Evolutionary conservation across 2,113 vertebrate species (phyloP).

Genomic region (Perca fluviatilis): DNA sequence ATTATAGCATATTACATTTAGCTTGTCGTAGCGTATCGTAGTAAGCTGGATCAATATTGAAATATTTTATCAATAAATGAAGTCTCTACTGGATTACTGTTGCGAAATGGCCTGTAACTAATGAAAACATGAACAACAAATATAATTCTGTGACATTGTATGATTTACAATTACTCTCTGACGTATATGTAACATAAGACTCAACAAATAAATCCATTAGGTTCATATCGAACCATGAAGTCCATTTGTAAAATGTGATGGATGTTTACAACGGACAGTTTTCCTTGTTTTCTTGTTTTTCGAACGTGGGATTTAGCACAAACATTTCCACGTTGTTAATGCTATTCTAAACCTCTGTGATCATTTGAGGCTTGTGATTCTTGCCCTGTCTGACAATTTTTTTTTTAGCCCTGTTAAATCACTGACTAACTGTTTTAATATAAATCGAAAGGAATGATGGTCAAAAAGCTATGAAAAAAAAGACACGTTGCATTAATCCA

Average conservation of each 20-base stretch:
- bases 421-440: background rate
- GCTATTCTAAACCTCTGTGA: background rate
- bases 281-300: background rate
- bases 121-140: too few relatives aligned
- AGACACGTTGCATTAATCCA: background rate
- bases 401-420: background rate
- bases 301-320: background rate
- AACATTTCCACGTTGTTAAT: background rate
- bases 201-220: background rate
- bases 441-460: background rate
- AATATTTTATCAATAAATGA: too few relatives aligned
- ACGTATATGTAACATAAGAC: background rate
- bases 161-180: too few relatives aligned
- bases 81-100: too few relatives aligned
- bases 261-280: background rate
- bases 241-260: background rate
- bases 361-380: background rate
- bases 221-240: background rate
- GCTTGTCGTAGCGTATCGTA: too few relatives aligned
- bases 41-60: too few relatives aligned
- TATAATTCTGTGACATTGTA: too few relatives aligned
- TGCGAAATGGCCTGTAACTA: too few relatives aligned
- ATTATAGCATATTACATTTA: too few relatives aligned
- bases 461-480: background rate
- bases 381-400: background rate